These are phyloP conservation scores for Eubasilissa splendida DNA, from an alignment of 2,888 invertebrate genomes.

Conservation along the genomic window DNA sequence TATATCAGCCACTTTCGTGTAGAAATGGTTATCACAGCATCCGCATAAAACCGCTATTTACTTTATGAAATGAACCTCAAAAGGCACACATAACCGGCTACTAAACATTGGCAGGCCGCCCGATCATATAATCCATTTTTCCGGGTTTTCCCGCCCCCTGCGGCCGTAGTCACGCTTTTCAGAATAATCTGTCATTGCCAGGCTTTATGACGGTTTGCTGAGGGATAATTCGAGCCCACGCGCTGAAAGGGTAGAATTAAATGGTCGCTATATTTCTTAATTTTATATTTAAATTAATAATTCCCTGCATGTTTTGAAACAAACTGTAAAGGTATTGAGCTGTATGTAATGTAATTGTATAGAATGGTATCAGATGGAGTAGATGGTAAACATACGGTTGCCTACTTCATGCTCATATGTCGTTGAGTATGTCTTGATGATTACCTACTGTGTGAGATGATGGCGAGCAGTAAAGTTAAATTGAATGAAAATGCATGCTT, in stretches of 20 bases:
- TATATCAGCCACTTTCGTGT: background rate
- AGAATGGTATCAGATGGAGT: too few species aligned
- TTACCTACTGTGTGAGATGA: too few species aligned
- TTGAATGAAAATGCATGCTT: too few species aligned
- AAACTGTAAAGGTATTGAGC: too few species aligned
- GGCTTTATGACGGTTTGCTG: background rate
- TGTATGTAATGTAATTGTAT: too few species aligned
- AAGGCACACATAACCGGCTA: background rate
- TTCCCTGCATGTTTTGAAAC: too few species aligned
- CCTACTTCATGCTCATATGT: too few species aligned
- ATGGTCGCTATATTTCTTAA: background rate
- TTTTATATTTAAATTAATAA: background rate
- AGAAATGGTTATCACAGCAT: background rate
- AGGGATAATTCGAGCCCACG: background rate
- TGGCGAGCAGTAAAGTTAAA: too few species aligned
- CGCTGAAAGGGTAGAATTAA: background rate
- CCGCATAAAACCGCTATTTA: background rate
- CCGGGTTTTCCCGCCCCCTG: background rate
- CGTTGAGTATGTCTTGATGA: too few species aligned
- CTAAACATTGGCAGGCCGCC: conserved; percentile 9
- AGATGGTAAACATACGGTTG: too few species aligned
- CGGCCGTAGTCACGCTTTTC: background rate
- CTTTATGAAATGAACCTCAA: conserved; percentile 6
- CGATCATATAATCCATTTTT: background rate
- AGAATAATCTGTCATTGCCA: conserved; percentile 33